Conservation (phyloP, 2,113 vertebrate genomes). For the Urocolius indicus region DNA sequence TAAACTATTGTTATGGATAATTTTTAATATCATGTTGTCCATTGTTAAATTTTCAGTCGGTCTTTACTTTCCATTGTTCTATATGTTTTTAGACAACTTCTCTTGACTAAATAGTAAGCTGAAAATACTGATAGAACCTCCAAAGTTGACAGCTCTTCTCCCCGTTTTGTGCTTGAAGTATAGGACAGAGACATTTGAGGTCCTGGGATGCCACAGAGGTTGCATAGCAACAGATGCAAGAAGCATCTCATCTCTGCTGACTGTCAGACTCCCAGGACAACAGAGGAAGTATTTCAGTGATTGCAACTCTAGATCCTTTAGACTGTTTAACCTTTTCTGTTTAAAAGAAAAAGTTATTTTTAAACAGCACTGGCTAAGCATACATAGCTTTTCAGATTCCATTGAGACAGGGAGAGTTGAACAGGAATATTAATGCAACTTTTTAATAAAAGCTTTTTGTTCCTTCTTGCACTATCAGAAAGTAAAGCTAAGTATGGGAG, state of each 20-base stretch:
- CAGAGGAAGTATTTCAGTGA: neutral
- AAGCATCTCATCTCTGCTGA: neutral
- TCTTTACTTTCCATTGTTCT: neutral
- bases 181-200: neutral
- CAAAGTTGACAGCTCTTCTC: neutral
- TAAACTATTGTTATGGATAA: neutral
- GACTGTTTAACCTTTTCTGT: conserved; percentile 10
- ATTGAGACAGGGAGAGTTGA: neutral
- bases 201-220: neutral
- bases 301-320: neutral
- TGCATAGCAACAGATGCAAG: neutral
- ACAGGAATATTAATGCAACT: neutral
- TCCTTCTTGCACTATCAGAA: neutral
- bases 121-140: neutral
- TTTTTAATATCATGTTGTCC: neutral
- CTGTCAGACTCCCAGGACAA: conserved; percentile 18
- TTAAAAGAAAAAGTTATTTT: neutral
- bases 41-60: neutral
- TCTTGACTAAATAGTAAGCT: neutral
- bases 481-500: neutral
- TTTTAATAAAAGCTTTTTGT: neutral
- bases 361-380: neutral
- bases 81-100: neutral
- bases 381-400: neutral
- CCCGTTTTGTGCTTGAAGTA: neutral